Evolutionary conservation across 2,113 vertebrate species (phyloP).

Genomic region (Lepisosteus oculatus): DNA sequence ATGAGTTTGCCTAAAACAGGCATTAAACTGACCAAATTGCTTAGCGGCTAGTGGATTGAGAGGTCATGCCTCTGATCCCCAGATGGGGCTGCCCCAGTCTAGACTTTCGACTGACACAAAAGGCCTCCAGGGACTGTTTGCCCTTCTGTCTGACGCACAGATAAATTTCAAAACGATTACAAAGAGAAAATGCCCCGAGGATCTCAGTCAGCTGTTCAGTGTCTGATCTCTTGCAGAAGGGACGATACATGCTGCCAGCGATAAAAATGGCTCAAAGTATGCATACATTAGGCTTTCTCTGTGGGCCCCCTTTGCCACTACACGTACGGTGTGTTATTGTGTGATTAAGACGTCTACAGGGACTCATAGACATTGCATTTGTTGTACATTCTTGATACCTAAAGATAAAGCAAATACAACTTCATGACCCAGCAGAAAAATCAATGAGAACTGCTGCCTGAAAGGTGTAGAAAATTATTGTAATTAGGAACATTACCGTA

Average conservation of each 20-base stretch:
- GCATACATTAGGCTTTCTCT: too few species aligned
- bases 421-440: too few species aligned
- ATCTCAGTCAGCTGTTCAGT: not conserved
- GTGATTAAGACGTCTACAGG: too few species aligned
- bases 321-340: too few species aligned
- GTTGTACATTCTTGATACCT: too few species aligned
- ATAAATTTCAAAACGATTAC: not conserved
- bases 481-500: too few species aligned
- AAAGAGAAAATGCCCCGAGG: not conserved
- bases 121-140: not conserved
- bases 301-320: too few species aligned
- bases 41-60: slow-evolving; percentile 6
- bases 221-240: not conserved
- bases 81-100: slow-evolving; percentile 1
- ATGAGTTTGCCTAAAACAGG: not conserved
- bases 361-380: too few species aligned
- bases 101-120: slow-evolving; percentile 5
- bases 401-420: too few species aligned
- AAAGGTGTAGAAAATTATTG: too few species aligned
- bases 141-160: slow-evolving; percentile 1
- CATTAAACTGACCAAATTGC: slow-evolving; percentile 2
- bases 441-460: too few species aligned
- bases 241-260: not conserved
- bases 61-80: not conserved
- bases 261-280: not conserved